A percentile compares a stretch with the other conserved stretches of the same genome.
Conservation (phyloP, 1,140 invertebrate genomes). For the Phthorimaea operculella region DNA sequence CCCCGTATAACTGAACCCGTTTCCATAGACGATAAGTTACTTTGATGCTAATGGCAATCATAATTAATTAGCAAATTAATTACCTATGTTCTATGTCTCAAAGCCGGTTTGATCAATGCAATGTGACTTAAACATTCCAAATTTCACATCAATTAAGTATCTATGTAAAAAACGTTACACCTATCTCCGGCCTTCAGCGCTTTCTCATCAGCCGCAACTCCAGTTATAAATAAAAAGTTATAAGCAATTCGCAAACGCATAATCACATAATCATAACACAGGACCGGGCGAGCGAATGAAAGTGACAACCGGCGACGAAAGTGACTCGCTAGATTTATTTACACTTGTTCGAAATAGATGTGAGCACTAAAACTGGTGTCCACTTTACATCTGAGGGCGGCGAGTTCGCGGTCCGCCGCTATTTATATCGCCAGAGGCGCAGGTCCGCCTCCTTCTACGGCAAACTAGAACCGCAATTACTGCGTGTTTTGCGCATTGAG, state of each 20-base stretch:
- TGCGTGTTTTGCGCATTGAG: conserved; percentile 35
- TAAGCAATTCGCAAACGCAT: neutral
- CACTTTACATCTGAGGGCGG: conserved; percentile 45
- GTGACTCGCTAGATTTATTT: conserved; percentile 61
- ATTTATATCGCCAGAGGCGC: conserved; percentile 50
- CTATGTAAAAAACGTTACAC: neutral
- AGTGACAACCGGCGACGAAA: conserved; percentile 60
- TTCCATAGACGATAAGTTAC: no score
- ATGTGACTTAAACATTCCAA: no score
- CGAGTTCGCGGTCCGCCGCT: conserved; percentile 32
- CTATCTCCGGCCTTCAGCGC: neutral
- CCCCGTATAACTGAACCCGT: no score
- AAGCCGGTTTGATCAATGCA: no score
- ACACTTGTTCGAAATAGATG: conserved; percentile 61
- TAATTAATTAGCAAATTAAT: no score
- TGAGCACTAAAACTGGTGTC: conserved; percentile 58
- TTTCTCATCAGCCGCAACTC: neutral
- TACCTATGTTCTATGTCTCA: no score
- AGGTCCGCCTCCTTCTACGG: conserved; percentile 54
- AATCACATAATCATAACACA: conserved; percentile 11
- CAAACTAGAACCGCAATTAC: conserved; percentile 51
- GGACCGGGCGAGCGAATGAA: conserved; percentile 42
- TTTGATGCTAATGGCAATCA: no score
- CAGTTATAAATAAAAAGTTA: neutral
- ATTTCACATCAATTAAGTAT: neutral